Percentiles rank a stretch among this genome's conserved stretches.
phyloP scores from a whole-genome alignment of 2,888 invertebrate genomes.

The Tinea trinotella region DNA sequence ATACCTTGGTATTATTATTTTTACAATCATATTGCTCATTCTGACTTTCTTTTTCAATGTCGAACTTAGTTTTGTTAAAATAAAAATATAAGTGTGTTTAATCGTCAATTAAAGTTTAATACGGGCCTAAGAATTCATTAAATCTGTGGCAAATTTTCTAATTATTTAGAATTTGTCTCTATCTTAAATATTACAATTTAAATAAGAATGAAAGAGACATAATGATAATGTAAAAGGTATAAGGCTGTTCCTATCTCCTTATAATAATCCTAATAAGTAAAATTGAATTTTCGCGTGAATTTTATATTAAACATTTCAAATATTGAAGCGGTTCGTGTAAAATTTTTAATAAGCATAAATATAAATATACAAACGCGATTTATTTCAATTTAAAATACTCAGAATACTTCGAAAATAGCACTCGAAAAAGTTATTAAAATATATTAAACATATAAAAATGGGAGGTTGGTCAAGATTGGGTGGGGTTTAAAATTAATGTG shows the following conservation, averaged over 20 bases:
- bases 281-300: background rate
- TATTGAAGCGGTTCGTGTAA: constrained; percentile 43
- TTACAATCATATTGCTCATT: too few relatives aligned
- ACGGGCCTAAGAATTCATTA: background rate
- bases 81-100: constrained; percentile 63
- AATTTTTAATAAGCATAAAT: constrained; percentile 40
- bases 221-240: background rate
- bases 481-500: background rate
- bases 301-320: background rate
- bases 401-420: constrained; percentile 30
- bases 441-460: constrained; percentile 27
- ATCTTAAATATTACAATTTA: background rate
- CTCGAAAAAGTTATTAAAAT: constrained; percentile 34
- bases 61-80: too few relatives aligned
- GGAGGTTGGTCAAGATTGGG: constrained; percentile 42
- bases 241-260: background rate
- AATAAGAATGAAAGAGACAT: background rate
- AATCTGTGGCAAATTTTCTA: background rate
- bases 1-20: too few relatives aligned
- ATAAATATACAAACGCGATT: constrained; percentile 9
- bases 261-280: background rate
- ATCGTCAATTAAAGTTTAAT: too few relatives aligned
- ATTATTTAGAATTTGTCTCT: background rate
- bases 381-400: background rate
- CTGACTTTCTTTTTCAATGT: too few relatives aligned